These are phyloP conservation scores for Calyptommatus sinebrachiatus DNA, from an alignment of 2,113 vertebrate species.

Conservation along the genomic window DNA sequence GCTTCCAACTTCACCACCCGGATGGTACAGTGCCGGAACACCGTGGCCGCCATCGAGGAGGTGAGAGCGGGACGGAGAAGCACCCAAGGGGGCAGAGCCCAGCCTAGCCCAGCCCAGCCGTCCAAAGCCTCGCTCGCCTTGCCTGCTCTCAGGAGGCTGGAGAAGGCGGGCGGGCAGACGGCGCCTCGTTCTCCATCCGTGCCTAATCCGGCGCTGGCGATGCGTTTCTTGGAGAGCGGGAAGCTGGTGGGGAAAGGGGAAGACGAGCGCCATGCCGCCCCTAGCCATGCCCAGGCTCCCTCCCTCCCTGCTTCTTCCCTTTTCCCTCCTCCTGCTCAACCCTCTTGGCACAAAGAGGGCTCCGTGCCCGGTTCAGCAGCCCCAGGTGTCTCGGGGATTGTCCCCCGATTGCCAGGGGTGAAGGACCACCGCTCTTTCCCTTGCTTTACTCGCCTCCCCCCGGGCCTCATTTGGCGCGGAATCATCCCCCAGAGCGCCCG, in stretches of 20 bases:
- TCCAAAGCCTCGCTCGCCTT: slow-evolving; percentile 12
- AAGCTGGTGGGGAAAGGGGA: background rate
- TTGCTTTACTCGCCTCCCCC: background rate
- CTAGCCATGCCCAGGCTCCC: background rate
- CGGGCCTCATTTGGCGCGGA: background rate
- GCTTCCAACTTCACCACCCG: slow-evolving; percentile 92
- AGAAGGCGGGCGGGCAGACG: too few relatives aligned
- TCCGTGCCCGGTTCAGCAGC: background rate
- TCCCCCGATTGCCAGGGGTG: background rate
- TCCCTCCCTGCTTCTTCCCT: background rate
- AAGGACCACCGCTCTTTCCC: background rate
- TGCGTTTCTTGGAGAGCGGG: background rate
- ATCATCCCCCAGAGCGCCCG: too few relatives aligned
- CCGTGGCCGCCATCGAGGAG: slow-evolving; percentile 90
- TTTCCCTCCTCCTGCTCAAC: background rate
- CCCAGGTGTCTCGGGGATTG: background rate
- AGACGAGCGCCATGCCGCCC: background rate
- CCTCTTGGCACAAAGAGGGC: background rate
- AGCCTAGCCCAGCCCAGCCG: slow-evolving; percentile 20
- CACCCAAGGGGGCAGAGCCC: slow-evolving; percentile 15
- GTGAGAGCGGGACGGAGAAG: slow-evolving; percentile 64
- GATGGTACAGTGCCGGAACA: slow-evolving; percentile 87
- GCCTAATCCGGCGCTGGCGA: background rate
- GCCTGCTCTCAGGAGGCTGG: background rate
- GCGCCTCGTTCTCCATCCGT: background rate